A percentile compares a stretch with the other conserved stretches of the same genome.
These are phyloP conservation scores for Spialia ferax DNA, from an alignment of 2,888 invertebrate genomes.

Conservation along the genomic window DNA sequence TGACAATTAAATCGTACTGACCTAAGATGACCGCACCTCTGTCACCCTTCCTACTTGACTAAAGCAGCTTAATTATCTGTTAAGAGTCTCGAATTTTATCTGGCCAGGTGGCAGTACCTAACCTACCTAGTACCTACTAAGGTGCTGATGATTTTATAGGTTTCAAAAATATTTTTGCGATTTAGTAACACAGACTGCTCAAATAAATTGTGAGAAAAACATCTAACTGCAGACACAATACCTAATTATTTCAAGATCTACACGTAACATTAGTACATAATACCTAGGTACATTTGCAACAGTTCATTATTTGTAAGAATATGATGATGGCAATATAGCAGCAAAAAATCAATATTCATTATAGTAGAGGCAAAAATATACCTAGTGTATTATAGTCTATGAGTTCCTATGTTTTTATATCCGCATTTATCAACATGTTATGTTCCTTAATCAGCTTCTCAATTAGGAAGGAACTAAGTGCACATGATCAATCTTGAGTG, in stretches of 20 bases:
- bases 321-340: not conserved
- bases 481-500: slow-evolving; percentile 70
- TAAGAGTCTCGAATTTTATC: not conserved
- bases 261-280: too few relatives aligned
- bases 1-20: slow-evolving; percentile 74
- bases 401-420: slow-evolving; percentile 8
- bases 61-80: slow-evolving; percentile 22
- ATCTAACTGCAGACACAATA: too few relatives aligned
- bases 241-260: too few relatives aligned
- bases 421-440: slow-evolving; percentile 32
- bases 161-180: too few relatives aligned
- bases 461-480: slow-evolving; percentile 57
- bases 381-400: slow-evolving; percentile 8
- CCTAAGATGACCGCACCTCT: slow-evolving; percentile 59
- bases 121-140: too few relatives aligned
- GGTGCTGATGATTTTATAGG: too few relatives aligned
- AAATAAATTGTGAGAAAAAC: too few relatives aligned
- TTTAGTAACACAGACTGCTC: too few relatives aligned
- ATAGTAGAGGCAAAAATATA: too few relatives aligned
- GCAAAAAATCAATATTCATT: slow-evolving; percentile 4
- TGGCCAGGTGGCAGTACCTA: too few relatives aligned
- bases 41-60: slow-evolving; percentile 33
- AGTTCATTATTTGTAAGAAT: not conserved
- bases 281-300: too few relatives aligned
- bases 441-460: slow-evolving; percentile 38